phyloP scores from a whole-genome alignment of 2,888 invertebrate species.

The Agriopis marginaria region DNA sequence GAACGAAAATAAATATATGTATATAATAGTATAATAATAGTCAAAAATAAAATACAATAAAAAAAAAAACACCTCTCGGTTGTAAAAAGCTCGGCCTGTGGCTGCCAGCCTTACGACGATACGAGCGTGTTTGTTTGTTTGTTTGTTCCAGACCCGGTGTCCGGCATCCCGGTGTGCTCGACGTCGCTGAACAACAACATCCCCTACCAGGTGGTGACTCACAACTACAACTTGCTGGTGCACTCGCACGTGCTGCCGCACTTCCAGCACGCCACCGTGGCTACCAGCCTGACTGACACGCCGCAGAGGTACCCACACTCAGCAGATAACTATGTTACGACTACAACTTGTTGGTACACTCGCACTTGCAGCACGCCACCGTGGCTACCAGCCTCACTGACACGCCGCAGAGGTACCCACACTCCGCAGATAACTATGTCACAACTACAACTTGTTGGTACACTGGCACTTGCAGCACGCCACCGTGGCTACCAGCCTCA shows the following conservation, averaged over 20 bases:
- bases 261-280: conserved; percentile 75
- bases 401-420: conserved; percentile 79
- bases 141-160: conserved; percentile 86
- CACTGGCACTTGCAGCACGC: conserved; percentile 88
- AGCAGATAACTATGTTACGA: too few species aligned
- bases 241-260: conserved; percentile 91
- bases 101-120: too few species aligned
- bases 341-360: conserved; percentile 91
- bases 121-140: too few species aligned
- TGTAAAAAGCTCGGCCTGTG: too few species aligned
- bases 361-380: conserved; percentile 86
- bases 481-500: conserved; percentile 69
- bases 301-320: conserved; percentile 74
- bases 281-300: conserved; percentile 74
- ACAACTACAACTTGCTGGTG: conserved; percentile 92
- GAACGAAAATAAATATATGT: too few species aligned
- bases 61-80: too few species aligned
- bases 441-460: conserved; percentile 92
- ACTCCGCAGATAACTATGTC: too few species aligned
- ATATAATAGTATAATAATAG: too few species aligned
- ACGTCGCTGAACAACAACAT: conserved; percentile 86
- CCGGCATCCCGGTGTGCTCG: conserved; percentile 91
- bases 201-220: conserved; percentile 86
- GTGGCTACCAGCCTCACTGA: conserved; percentile 73
- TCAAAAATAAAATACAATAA: too few species aligned